Conservation (phyloP, 53 echinoderm and acorn worm genomes). For the Zoroaster sp. region DNA sequence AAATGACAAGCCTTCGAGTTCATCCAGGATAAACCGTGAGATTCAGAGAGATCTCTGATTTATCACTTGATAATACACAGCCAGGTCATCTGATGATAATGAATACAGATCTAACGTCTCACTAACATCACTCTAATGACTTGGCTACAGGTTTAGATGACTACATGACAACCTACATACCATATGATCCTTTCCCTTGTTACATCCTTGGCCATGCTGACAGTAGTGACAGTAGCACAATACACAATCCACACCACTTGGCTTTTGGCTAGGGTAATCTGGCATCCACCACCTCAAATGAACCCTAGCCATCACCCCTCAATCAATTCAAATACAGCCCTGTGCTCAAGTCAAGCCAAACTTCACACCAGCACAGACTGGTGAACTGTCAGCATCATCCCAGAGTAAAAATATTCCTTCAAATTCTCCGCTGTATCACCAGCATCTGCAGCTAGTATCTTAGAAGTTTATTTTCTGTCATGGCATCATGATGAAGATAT, state of each 20-base stretch:
- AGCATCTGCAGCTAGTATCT: not conserved
- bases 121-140: not conserved
- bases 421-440: not conserved
- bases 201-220: constrained; percentile 17
- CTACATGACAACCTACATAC: constrained; percentile 20
- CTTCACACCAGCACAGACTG: not conserved
- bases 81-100: no score
- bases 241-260: constrained; percentile 31
- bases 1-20: no score
- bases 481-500: not conserved
- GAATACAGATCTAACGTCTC: no score
- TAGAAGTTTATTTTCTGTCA: not conserved
- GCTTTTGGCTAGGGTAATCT: constrained; percentile 20
- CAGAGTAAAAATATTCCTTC: not conserved
- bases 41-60: no score
- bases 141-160: not conserved
- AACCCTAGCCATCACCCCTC: constrained; percentile 37
- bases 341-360: not conserved
- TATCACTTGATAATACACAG: no score
- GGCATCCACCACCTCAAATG: constrained; percentile 57
- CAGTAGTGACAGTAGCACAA: constrained; percentile 37
- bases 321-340: constrained; percentile 10
- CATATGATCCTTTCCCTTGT: constrained; percentile 7
- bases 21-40: no score
- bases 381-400: not conserved